Evolutionary conservation across 2,113 vertebrate genomes (phyloP).

Genomic region (Mesitornis unicolor): DNA sequence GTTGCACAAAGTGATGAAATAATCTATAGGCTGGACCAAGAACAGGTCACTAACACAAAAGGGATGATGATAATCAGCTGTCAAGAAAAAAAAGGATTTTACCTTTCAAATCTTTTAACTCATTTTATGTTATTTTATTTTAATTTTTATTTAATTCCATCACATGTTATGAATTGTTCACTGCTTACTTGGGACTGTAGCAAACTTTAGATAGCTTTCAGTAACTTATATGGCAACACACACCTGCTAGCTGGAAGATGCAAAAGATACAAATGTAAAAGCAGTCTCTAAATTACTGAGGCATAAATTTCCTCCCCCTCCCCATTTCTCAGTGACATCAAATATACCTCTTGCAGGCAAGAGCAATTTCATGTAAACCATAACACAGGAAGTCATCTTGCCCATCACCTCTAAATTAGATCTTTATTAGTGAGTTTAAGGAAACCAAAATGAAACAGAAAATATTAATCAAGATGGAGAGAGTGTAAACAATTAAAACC

Average conservation of each 20-base stretch:
- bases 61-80: background rate
- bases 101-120: background rate
- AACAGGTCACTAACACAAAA: background rate
- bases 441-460: background rate
- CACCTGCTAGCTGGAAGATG: background rate
- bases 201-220: fast-evolving
- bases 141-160: background rate
- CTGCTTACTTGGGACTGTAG: background rate
- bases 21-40: background rate
- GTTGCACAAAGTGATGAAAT: background rate
- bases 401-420: background rate
- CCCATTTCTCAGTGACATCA: background rate
- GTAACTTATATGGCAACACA: background rate
- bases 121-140: background rate
- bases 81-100: background rate
- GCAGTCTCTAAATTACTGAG: background rate
- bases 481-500: background rate
- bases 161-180: background rate
- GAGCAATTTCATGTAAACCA: background rate
- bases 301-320: fast-evolving
- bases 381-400: background rate
- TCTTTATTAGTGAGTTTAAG: background rate
- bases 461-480: background rate
- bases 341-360: background rate
- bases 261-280: background rate